phyloP scores from a whole-genome alignment of 2,113 vertebrate genomes.

The Eulemur macaco region DNA sequence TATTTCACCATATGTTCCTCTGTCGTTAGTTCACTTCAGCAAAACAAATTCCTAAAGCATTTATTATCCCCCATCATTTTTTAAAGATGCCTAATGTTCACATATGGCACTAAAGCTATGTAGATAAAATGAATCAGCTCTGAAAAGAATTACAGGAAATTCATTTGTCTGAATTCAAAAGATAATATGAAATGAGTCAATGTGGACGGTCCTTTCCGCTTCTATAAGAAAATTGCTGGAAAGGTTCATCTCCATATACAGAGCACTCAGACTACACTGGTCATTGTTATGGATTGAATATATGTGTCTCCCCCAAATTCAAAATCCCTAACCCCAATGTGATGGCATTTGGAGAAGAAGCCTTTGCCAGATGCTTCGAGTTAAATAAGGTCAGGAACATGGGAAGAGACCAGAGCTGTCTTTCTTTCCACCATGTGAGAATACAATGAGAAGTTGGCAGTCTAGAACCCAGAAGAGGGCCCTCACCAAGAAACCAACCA shows the following conservation, averaged over 20 bases:
- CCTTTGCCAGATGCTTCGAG: neutral
- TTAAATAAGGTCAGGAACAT: neutral
- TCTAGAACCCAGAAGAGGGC: neutral
- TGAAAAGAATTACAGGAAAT: conserved; percentile 80
- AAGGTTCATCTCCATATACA: conserved; percentile 34
- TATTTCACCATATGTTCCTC: conserved; percentile 86
- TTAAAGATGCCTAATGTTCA: conserved; percentile 84
- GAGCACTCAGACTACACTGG: neutral
- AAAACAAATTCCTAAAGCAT: conserved; percentile 85
- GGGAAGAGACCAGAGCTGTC: neutral
- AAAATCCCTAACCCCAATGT: neutral
- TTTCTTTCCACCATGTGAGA: neutral
- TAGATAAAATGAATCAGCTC: conserved; percentile 82
- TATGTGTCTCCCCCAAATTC: neutral
- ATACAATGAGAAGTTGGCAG: neutral
- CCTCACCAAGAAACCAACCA: neutral
- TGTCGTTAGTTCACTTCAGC: conserved; percentile 80
- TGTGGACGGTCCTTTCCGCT: neutral
- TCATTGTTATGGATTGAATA: neutral
- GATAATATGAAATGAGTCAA: conserved; percentile 71
- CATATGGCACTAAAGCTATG: conserved; percentile 76
- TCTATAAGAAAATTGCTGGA: conserved; percentile 56
- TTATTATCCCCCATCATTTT: conserved; percentile 85
- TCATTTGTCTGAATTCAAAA: conserved; percentile 77
- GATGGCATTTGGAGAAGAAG: neutral